Evolutionary conservation across 2,797 vertebrate species (phyloP), one percentile per base, ranked within the genome.

Genomic region (Luscinia megarhynchos): DNA sequence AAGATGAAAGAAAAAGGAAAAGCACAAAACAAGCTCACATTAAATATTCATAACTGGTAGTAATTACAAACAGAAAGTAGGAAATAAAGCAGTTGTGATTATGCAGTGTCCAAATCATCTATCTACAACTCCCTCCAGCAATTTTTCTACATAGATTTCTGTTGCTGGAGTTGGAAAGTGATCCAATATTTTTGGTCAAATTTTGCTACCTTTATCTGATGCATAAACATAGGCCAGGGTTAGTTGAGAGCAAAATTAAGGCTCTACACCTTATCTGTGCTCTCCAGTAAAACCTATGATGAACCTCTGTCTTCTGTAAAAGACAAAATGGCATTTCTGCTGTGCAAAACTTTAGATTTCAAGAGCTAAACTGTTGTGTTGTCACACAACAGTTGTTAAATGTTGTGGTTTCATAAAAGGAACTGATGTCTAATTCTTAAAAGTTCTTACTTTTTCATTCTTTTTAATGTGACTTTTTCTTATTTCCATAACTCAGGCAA

Each of bases 31-130:
- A 94, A 57, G 45, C 30, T 79, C 46, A 69, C 57, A 96, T 97
- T 94, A 98, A 97, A 98, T 97, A 98, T 97, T 97, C 93, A 98
- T 98, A 94, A 87, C 63, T 88, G 69, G 73, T 91, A 95, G 96
- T 97, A 97, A 98, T 97, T 97, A 96, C 86, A 97, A 97, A 94
- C 83, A 96, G 89, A 97, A 97, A 96, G 96, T 73, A 95, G 68
- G 61, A 96, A 96, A 94, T 93, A 95, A 96, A 95, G 89, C 79
- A 81, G 50, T 53, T 94, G 63, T 66, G 63, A 97, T 97, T 97
- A 96, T 88, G 78, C 77, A 88, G 59, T 70, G 79, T 84, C 70
- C 89, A 93, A 88, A 93, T 68, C 36, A 88, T 86, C 76, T 92
- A 81, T 70, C 68, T 87, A 62, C 64, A 90, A 61, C 18, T 38